phyloP scores from a whole-genome alignment of 2,797 vertebrate genomes.

The Hippocampus kuda region DNA sequence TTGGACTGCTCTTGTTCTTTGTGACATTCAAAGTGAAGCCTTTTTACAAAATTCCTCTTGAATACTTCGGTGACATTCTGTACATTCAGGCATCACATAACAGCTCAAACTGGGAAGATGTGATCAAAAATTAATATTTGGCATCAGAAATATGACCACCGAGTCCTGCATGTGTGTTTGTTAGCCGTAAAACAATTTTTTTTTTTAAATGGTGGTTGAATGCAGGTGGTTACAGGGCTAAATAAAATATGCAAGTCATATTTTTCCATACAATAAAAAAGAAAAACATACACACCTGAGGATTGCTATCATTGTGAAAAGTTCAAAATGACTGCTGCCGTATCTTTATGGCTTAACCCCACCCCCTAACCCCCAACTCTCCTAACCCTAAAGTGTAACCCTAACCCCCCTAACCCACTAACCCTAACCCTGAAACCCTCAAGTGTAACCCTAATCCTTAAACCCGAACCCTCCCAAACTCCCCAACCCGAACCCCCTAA shows the following conservation, averaged over 20 bases:
- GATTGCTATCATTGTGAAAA: slow-evolving; percentile 37
- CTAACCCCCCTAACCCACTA: too few species aligned
- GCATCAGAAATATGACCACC: background rate
- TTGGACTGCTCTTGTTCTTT: background rate
- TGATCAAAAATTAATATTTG: slow-evolving; percentile 1
- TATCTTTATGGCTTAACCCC: slow-evolving; percentile 4
- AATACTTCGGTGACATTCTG: background rate
- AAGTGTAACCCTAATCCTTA: too few species aligned
- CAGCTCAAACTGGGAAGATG: background rate
- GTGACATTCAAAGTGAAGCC: background rate
- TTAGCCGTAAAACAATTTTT: background rate
- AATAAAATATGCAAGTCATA: background rate
- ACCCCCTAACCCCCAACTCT: background rate
- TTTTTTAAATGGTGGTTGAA: background rate
- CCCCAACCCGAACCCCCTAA: too few species aligned
- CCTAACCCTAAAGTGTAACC: too few species aligned
- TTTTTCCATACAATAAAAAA: background rate
- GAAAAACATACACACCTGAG: slow-evolving; percentile 35
- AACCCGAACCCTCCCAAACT: too few species aligned
- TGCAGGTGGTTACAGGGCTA: background rate
- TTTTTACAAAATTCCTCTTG: background rate
- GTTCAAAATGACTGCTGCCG: slow-evolving; percentile 1
- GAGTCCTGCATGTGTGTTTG: background rate
- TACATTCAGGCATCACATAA: slow-evolving; percentile 4
- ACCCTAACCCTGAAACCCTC: too few species aligned